Evolutionary conservation across 2,888 invertebrate species (phyloP).

Genomic region (Drosophila anomelani): DNA sequence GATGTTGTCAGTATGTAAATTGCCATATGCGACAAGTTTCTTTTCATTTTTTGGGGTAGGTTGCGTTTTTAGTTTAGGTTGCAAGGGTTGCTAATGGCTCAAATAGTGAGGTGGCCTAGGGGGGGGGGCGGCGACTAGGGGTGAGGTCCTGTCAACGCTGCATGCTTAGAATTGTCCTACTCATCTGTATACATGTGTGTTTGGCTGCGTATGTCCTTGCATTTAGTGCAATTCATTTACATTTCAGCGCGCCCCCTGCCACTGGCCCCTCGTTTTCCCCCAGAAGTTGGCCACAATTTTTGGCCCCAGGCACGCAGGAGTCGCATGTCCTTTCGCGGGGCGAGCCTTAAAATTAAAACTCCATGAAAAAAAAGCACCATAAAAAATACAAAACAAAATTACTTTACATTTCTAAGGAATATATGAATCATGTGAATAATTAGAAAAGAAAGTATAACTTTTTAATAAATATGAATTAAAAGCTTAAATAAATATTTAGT

Average conservation of each 20-base stretch:
- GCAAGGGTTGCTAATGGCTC: constrained; percentile 67
- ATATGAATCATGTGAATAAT: background rate
- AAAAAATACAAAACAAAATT: background rate
- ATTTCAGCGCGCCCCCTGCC: constrained; percentile 69
- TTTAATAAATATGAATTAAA: too few species aligned
- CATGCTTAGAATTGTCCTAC: constrained; percentile 48
- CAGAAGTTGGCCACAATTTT: constrained; percentile 68
- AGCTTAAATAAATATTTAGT: too few species aligned
- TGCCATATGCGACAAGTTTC: constrained; percentile 63
- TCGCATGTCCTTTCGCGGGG: constrained; percentile 72
- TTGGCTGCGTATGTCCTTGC: constrained; percentile 78
- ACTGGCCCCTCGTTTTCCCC: constrained; percentile 37
- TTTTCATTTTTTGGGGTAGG: constrained; percentile 69
- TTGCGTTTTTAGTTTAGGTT: constrained; percentile 62
- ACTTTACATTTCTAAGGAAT: background rate
- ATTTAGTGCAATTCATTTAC: constrained; percentile 79
- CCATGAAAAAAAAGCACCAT: constrained; percentile 53
- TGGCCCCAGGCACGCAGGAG: constrained; percentile 42
- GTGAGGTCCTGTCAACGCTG: constrained; percentile 53
- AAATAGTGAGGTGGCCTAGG: background rate
- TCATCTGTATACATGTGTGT: constrained; percentile 31
- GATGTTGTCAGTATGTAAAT: constrained; percentile 79
- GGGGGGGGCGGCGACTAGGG: background rate
- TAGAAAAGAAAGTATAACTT: background rate
- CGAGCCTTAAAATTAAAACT: constrained; percentile 65